phyloP scores from a whole-genome alignment of 2,888 invertebrate species.

The Tridacna crocea region DNA sequence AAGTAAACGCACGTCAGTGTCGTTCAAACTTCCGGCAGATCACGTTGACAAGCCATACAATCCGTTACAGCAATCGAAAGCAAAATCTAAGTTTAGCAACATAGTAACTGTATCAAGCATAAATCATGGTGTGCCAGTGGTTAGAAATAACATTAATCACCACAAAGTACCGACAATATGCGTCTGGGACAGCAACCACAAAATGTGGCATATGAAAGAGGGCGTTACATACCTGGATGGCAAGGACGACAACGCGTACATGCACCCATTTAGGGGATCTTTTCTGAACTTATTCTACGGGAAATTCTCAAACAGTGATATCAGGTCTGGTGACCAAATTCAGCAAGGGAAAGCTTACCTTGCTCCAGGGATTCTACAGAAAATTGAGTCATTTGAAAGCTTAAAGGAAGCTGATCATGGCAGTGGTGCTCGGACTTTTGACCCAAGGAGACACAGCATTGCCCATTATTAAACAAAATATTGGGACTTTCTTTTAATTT shows the following conservation, averaged over 20 bases:
- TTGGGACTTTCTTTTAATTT: neutral
- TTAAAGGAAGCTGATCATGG: neutral
- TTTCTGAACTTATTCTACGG: conserved; percentile 43
- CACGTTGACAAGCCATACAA: conserved; percentile 55
- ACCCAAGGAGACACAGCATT: neutral
- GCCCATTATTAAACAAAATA: neutral
- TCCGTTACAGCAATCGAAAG: conserved; percentile 35
- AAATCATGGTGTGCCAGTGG: neutral
- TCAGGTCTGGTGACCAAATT: neutral
- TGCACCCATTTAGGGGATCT: conserved; percentile 45
- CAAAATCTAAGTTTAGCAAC: conserved; percentile 6
- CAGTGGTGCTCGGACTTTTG: neutral
- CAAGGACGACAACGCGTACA: conserved; percentile 17
- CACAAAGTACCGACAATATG: conserved; percentile 11
- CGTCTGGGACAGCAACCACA: conserved; percentile 29
- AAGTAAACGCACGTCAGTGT: conserved; percentile 38
- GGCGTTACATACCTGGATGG: conserved; percentile 18
- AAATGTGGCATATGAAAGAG: conserved; percentile 37
- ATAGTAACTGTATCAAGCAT: neutral
- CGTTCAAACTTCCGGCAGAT: conserved; percentile 45
- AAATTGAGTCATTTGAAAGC: conserved; percentile 41
- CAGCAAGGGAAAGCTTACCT: conserved; percentile 24
- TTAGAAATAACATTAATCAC: neutral
- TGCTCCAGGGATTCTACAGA: conserved; percentile 37
- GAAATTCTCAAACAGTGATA: conserved; percentile 26